Percentiles rank a stretch among this genome's conserved stretches.
phyloP scores from a whole-genome alignment of 2,113 vertebrate genomes.

The Carassius gibelio region DNA sequence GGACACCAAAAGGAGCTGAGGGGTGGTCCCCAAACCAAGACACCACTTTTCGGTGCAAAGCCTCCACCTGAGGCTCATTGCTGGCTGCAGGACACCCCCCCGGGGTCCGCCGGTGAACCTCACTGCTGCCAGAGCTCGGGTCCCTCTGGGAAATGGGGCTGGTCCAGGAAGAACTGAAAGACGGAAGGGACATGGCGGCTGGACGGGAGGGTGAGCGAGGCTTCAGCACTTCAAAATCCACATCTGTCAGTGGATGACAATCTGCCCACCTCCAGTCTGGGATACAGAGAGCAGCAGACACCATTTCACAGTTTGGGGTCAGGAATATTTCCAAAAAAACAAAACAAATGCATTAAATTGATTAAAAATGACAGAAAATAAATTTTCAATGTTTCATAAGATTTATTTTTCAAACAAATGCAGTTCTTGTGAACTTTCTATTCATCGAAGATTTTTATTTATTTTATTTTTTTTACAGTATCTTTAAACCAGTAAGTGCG shows the following conservation, averaged over 20 bases:
- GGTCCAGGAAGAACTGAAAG: conserved; percentile 65
- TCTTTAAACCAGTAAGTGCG: too few species aligned
- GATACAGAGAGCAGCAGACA: conserved; percentile 20
- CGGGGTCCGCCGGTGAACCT: conserved; percentile 11
- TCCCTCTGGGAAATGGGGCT: conserved; percentile 61
- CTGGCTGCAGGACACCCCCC: conserved; percentile 51
- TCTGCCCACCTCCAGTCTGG: conserved; percentile 82
- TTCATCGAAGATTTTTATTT: too few species aligned
- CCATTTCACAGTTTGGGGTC: not conserved
- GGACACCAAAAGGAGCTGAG: conserved; percentile 83
- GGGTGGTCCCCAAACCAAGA: conserved; percentile 88
- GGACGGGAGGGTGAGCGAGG: conserved; percentile 71
- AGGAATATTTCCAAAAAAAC: too few species aligned
- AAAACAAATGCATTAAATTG: too few species aligned
- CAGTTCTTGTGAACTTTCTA: too few species aligned
- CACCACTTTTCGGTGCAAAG: conserved; percentile 77
- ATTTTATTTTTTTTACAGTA: too few species aligned
- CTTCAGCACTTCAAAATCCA: conserved; percentile 77
- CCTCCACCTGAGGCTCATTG: conserved; percentile 72
- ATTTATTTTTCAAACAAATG: too few species aligned
- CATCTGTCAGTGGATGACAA: conserved; percentile 72
- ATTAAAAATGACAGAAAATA: too few species aligned
- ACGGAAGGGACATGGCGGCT: conserved; percentile 70
- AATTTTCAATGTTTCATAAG: too few species aligned
- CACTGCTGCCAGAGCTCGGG: not conserved